A percentile compares a stretch with the other conserved stretches of the same genome.
Evolutionary conservation across 1,140 invertebrate genomes (phyloP).

Genomic region (Drosophila busckii): DNA sequence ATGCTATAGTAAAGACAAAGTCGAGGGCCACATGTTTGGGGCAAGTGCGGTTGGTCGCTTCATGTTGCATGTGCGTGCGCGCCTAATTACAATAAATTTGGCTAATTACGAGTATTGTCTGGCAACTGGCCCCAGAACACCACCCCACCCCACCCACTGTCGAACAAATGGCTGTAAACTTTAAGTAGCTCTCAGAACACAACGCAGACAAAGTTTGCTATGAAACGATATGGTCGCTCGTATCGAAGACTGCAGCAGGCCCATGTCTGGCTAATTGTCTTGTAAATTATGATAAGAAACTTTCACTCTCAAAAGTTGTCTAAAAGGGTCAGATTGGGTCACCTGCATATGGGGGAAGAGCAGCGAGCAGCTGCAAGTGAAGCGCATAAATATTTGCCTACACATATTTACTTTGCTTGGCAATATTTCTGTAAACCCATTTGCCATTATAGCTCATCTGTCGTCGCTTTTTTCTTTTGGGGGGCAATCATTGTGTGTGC

Average conservation of each 20-base stretch:
- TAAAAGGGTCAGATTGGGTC: constrained; percentile 64
- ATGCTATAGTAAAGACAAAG: no score
- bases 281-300: constrained; percentile 75
- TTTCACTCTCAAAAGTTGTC: constrained; percentile 46
- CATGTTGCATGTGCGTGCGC: constrained; percentile 59
- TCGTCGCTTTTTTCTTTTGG: constrained; percentile 44
- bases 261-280: constrained; percentile 66
- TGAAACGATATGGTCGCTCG: constrained; percentile 44
- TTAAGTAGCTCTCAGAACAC: constrained; percentile 41
- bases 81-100: constrained; percentile 75
- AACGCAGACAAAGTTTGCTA: constrained; percentile 51
- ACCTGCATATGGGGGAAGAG: constrained; percentile 14
- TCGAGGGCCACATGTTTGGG: constrained; percentile 47
- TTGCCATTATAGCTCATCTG: no score
- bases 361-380: no score
- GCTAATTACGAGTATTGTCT: constrained; percentile 75
- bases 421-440: no score
- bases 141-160: no score
- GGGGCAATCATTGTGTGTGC: constrained; percentile 68
- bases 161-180: constrained; percentile 65
- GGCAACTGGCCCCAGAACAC: constrained; percentile 36
- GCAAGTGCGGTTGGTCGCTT: constrained; percentile 13
- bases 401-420: no score
- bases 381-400: no score
- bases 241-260: neutral